Percentiles rank a stretch among this genome's conserved stretches.
These are phyloP conservation scores for Sarotherodon lohbergeri DNA, from an alignment of 2,113 vertebrate species.

Conservation along the genomic window DNA sequence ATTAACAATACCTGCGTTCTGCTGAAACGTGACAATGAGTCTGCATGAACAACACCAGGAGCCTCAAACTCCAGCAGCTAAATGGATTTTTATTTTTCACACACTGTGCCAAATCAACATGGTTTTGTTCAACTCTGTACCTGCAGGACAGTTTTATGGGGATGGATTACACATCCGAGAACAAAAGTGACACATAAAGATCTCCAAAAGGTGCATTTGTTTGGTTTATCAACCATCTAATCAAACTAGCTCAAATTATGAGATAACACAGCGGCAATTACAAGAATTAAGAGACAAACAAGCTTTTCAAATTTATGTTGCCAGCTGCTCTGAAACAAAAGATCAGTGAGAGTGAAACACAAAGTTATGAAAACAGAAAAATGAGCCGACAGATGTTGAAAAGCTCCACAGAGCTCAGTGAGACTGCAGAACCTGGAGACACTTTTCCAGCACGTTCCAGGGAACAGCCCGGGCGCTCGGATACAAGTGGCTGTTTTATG, in stretches of 20 bases:
- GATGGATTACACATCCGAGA: not conserved
- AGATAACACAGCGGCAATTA: not conserved
- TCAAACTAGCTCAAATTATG: not conserved
- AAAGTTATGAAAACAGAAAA: not conserved
- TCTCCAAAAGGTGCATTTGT: not conserved
- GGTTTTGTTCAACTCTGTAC: not conserved
- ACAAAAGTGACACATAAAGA: not conserved
- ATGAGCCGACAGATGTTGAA: not conserved
- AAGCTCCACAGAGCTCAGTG: not conserved
- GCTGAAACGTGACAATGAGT: not conserved
- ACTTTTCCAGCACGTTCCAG: not conserved
- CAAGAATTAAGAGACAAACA: not conserved
- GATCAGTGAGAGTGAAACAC: not conserved
- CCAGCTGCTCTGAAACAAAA: not conserved
- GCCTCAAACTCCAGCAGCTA: not conserved
- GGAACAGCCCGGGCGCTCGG: not conserved
- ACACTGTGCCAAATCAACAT: not conserved
- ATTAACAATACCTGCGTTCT: not conserved
- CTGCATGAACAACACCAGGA: not conserved
- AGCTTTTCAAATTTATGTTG: not conserved
- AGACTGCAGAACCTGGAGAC: not conserved
- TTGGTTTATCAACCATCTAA: not conserved
- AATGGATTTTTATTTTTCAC: not conserved
- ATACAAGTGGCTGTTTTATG: not conserved
- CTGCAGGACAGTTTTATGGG: not conserved